Evolutionary conservation across 2,113 vertebrate species (phyloP).

Genomic region (Myrmecobius fasciatus): DNA sequence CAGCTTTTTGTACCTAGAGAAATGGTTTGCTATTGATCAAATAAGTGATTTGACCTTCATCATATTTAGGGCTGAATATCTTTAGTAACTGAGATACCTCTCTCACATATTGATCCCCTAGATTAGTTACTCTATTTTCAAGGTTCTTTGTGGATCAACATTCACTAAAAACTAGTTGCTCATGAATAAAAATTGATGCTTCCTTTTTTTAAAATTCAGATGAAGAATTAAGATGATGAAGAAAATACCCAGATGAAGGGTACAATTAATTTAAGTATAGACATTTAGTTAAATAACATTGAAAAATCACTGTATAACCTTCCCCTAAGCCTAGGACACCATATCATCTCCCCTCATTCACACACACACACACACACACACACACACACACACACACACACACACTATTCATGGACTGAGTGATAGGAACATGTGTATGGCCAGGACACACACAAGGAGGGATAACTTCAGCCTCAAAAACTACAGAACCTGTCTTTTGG

Average conservation of each 20-base stretch:
- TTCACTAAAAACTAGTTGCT: background rate
- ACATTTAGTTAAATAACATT: background rate
- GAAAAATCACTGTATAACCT: background rate
- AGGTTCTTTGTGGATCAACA: background rate
- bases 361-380: background rate
- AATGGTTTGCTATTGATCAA: background rate
- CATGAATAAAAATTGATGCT: background rate
- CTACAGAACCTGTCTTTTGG: background rate
- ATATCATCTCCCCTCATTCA: too few relatives aligned
- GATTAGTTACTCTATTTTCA: background rate
- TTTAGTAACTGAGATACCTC: too few relatives aligned
- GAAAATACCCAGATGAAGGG: too few relatives aligned
- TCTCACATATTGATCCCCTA: background rate
- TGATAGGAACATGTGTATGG: background rate
- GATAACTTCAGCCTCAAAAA: background rate
- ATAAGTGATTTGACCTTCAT: background rate
- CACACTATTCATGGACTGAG: background rate
- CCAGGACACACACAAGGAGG: background rate
- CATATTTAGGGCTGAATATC: background rate
- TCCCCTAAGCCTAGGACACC: background rate
- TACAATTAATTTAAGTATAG: background rate
- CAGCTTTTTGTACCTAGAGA: background rate
- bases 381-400: too few relatives aligned
- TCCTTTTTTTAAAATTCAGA: too few relatives aligned
- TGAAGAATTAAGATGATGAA: too few relatives aligned